Conservation (phyloP, 2,113 vertebrate species). For the Oncorhynchus gorbuscha region DNA sequence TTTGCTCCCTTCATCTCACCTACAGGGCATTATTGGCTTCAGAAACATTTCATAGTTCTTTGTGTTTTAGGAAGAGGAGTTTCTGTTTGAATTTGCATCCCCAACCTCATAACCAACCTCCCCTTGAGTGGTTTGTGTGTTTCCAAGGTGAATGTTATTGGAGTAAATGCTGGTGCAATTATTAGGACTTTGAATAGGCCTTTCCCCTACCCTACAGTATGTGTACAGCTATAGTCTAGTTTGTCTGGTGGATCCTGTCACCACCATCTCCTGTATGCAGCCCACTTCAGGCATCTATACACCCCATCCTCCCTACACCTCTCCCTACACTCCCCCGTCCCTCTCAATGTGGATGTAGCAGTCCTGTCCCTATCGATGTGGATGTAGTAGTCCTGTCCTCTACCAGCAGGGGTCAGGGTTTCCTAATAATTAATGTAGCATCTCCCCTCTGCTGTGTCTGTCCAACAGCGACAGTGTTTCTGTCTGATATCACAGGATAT, state of each 20-base stretch:
- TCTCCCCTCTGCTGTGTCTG: not conserved
- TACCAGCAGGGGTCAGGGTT: no score
- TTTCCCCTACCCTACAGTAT: not conserved
- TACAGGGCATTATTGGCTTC: conserved; percentile 39
- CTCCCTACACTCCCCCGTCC: conserved; percentile 18
- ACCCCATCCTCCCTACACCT: not conserved
- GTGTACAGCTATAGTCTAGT: not conserved
- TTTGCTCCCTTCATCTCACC: conserved; percentile 43
- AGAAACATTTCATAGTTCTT: conserved; percentile 35
- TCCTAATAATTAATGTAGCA: no score
- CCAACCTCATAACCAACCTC: not conserved
- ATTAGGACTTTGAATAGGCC: not conserved
- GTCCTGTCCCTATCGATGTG: no score
- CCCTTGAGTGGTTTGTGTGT: conserved; percentile 33
- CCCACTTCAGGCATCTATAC: no score
- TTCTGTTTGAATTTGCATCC: conserved; percentile 23
- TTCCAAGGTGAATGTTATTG: conserved; percentile 19
- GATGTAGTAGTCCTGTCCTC: no score
- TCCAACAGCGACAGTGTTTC: conserved; percentile 62
- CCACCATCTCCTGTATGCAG: not conserved
- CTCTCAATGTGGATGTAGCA: conserved; percentile 45
- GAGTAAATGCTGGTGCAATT: not conserved
- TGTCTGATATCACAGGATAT: conserved; percentile 20
- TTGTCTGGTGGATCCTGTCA: not conserved
- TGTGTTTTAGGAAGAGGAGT: conserved; percentile 23